Evolutionary conservation across 1,140 invertebrate species (phyloP).

Genomic region (Stenopsyche tienmushanensis): DNA sequence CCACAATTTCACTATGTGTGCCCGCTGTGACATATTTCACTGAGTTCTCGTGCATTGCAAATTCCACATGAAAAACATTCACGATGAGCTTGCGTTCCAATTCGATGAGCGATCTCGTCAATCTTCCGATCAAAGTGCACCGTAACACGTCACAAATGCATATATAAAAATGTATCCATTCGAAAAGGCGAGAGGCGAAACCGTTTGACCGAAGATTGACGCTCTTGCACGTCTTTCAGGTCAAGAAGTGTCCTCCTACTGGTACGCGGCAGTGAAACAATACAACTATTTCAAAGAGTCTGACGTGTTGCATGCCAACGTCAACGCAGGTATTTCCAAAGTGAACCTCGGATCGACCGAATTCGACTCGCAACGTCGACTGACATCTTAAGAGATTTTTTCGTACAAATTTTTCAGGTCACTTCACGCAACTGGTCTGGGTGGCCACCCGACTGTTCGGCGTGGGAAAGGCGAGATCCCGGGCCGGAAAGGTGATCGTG

Average conservation of each 20-base stretch:
- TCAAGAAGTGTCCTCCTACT: slow-evolving; percentile 81
- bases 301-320: slow-evolving; percentile 71
- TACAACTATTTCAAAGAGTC: slow-evolving; percentile 75
- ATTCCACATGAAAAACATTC: too few relatives aligned
- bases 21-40: too few relatives aligned
- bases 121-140: too few relatives aligned
- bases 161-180: too few relatives aligned
- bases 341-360: too few relatives aligned
- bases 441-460: slow-evolving; percentile 74
- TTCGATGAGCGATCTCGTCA: too few relatives aligned
- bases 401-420: slow-evolving; percentile 59
- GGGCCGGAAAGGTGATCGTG: slow-evolving; percentile 74
- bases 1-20: too few relatives aligned
- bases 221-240: slow-evolving; percentile 60
- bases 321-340: slow-evolving; percentile 74
- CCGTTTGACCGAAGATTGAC: too few relatives aligned
- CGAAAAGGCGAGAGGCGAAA: too few relatives aligned
- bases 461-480: slow-evolving; percentile 75
- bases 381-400: slow-evolving; percentile 29
- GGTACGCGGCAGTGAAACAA: slow-evolving; percentile 79
- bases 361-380: background rate
- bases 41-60: too few relatives aligned
- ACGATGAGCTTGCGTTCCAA: too few relatives aligned
- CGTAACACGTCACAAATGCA: too few relatives aligned
- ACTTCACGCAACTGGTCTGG: slow-evolving; percentile 93